Base-by-base conservation (phyloP, 2,797 vertebrate genomes). In the Hippocampus kuda region DNA sequence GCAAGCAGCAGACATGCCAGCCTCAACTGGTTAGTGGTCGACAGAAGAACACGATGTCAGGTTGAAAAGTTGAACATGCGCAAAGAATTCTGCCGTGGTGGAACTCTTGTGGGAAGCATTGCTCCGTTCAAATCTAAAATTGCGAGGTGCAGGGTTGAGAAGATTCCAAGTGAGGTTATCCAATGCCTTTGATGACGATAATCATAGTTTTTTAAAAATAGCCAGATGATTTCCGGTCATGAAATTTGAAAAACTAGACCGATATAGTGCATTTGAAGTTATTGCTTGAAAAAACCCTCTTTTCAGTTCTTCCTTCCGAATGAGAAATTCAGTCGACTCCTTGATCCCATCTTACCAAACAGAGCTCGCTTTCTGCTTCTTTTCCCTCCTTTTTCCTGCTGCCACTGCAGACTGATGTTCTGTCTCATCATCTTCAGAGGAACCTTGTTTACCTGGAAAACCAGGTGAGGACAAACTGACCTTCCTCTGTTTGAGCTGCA, bases 351-450 rank as follows among this genome's bases (percentile, higher is more conserved):
- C 10, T 61, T 60, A 48, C 30, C 69, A 76, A 70, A 59, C 10
- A 1, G 27, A 24, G 20, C 49, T 75, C 22, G 22, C 49, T 0
- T 69, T 27, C 66, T 67, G 65, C 67, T 67, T 38, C 57, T 67
- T 30, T 61, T 75, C 42, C 56, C 62, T 70, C 34, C 59, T 77
- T 71, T 38, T 44, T 26, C 74, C 89, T 85, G 88, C 56, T 46
- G 82, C 88, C 89, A 70, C 88, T 90, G 77, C 87, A 99, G 97
- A 97, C 92, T 89, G 95, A 99, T 86, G 95, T 98, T 89, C 95
- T 98, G 75, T 94, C 93, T 66, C 96, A 98, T 90, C 97, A 98
- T 86, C 95, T 98, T 71, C 97, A 99, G 91, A 96, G 96, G 92
- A 98, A 93, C 90, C 94, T 97, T 87, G 86, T 95, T 79, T 97